Evolutionary conservation across 2,797 vertebrate species (phyloP).

Genomic region (Apogon talboti): DNA sequence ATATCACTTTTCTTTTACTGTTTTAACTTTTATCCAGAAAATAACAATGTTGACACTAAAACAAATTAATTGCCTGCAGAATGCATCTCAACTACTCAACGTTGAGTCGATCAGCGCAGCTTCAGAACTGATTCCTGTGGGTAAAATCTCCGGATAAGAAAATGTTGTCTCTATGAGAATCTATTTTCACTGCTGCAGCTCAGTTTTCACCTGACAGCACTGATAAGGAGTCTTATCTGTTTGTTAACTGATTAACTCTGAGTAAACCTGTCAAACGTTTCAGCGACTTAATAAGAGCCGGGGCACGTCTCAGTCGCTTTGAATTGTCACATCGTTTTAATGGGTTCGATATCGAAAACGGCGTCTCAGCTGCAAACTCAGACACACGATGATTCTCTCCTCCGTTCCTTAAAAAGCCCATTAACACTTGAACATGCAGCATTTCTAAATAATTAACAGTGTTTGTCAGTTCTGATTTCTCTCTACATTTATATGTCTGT

Average conservation of each 20-base stretch:
- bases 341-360: conserved; percentile 26
- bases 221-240: background rate
- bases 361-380: conserved; percentile 19
- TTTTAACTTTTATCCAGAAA: too few relatives aligned
- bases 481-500: too few relatives aligned
- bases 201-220: background rate
- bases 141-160: background rate
- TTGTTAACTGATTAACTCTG: conserved; percentile 18
- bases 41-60: too few relatives aligned
- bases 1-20: too few relatives aligned
- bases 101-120: too few relatives aligned
- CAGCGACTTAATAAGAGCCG: conserved; percentile 14
- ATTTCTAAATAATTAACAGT: background rate
- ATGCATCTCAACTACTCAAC: too few relatives aligned
- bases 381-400: conserved; percentile 12
- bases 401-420: background rate
- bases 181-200: background rate
- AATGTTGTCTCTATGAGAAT: conserved; percentile 10
- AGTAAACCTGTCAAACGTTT: conserved; percentile 33
- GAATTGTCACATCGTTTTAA: conserved; percentile 40
- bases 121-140: too few relatives aligned
- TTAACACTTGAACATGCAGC: conserved; percentile 4
- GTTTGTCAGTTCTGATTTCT: too few relatives aligned
- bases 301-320: conserved; percentile 26
- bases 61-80: too few relatives aligned